These are phyloP conservation scores for Gandaritis pyraliata DNA, from an alignment of 2,888 invertebrate species.

Conservation along the genomic window DNA sequence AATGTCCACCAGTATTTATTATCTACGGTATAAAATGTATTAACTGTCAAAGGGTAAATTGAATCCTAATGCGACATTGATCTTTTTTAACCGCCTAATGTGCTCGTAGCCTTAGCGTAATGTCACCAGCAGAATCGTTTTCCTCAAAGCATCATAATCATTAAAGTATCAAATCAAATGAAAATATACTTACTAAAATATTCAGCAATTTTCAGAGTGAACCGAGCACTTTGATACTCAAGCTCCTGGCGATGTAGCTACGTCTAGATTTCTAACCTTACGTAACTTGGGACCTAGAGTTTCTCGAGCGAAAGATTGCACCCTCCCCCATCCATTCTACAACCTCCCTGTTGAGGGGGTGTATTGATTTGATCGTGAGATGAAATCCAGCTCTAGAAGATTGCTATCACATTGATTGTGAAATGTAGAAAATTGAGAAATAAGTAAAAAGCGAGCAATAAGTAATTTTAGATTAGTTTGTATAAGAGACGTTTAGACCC, in stretches of 20 bases:
- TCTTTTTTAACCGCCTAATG: too few relatives aligned
- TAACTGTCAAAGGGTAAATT: too few relatives aligned
- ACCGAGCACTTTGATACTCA: slow-evolving; percentile 2
- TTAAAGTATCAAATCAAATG: slow-evolving; percentile 4
- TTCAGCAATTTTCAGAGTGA: background rate
- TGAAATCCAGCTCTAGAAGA: background rate
- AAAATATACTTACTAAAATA: slow-evolving; percentile 3
- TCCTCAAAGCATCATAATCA: background rate
- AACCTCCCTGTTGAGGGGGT: slow-evolving; percentile 6
- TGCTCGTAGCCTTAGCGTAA: background rate
- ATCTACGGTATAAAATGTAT: too few relatives aligned
- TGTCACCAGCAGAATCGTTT: background rate
- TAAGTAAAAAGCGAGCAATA: too few relatives aligned
- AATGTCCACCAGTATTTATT: too few relatives aligned
- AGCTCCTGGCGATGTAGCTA: slow-evolving; percentile 1
- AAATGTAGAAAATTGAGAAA: background rate
- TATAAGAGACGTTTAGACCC: too few relatives aligned
- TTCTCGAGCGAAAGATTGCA: slow-evolving; percentile 8
- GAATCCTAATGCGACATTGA: too few relatives aligned
- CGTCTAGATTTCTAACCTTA: slow-evolving; percentile 12
- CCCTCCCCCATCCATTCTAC: background rate
- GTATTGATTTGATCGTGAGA: slow-evolving; percentile 5
- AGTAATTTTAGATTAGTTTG: too few relatives aligned
- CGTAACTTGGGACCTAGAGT: slow-evolving; percentile 9
- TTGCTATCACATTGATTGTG: background rate